Percentiles rank a stretch among this genome's conserved stretches.
Evolutionary conservation across 2,113 vertebrate species (phyloP).

Genomic region (Hypocryptadius cinnamomeus): DNA sequence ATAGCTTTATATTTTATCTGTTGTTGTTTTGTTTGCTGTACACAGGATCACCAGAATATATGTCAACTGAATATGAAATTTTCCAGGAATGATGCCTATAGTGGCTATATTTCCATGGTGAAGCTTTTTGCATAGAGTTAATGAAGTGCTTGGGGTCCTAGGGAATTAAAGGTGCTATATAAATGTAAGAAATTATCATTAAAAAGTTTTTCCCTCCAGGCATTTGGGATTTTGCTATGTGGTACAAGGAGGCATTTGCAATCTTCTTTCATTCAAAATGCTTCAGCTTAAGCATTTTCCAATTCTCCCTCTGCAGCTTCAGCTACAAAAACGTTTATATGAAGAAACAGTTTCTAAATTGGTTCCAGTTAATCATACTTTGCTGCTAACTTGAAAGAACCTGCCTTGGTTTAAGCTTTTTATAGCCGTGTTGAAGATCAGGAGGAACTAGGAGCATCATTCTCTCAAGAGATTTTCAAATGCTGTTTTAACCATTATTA

Average conservation of each 20-base stretch:
- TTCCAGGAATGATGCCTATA: not conserved
- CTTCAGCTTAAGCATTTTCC: constrained; percentile 21
- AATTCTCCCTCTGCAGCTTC: not conserved
- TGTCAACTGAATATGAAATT: not conserved
- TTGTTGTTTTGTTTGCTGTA: not conserved
- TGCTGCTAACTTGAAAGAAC: not conserved
- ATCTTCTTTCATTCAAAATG: constrained; percentile 27
- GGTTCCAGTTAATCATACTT: constrained; percentile 33
- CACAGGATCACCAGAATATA: not conserved
- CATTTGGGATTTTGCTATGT: constrained; percentile 36
- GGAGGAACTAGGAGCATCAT: not conserved
- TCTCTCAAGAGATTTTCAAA: not conserved
- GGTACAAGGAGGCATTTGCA: constrained; percentile 27
- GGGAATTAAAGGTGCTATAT: constrained; percentile 58
- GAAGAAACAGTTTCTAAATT: constrained; percentile 39
- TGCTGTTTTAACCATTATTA: not conserved
- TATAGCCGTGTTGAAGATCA: not conserved
- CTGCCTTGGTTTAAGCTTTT: not conserved
- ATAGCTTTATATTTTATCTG: not conserved
- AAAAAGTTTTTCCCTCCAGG: constrained; percentile 52
- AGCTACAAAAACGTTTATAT: constrained; percentile 28
- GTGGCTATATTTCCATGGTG: not conserved
- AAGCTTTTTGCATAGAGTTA: constrained; percentile 28
- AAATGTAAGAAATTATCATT: constrained; percentile 58
- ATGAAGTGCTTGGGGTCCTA: constrained; percentile 46